Evolutionary conservation across 2,797 vertebrate genomes (phyloP).

Genomic region (Agapornis canus): DNA sequence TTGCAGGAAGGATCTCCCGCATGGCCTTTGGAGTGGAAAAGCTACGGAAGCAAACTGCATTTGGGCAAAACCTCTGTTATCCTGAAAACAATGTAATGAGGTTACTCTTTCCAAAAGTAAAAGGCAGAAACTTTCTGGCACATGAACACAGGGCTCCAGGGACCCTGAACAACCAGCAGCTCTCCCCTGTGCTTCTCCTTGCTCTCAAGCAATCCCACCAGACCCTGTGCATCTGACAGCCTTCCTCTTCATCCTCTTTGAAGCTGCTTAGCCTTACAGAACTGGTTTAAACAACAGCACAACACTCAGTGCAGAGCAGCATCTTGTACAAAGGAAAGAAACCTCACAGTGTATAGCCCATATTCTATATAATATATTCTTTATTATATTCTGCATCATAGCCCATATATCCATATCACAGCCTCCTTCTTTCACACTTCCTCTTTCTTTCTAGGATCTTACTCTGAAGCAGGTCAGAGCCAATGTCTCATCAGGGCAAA

Average conservation of each 20-base stretch:
- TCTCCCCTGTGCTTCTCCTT: neutral
- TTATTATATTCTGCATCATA: neutral
- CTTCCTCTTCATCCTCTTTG: neutral
- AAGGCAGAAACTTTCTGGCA: neutral
- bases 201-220: fast-evolving
- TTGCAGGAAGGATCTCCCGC: neutral
- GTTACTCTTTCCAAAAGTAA: neutral
- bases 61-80: neutral
- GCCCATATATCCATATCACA: neutral
- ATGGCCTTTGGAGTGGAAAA: neutral
- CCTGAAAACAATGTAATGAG: neutral
- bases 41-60: neutral
- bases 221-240: neutral
- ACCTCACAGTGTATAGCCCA: neutral
- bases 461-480: neutral
- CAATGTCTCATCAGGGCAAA: neutral
- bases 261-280: neutral
- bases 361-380: neutral
- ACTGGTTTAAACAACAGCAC: neutral
- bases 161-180: neutral
- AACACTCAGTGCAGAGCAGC: fast-evolving
- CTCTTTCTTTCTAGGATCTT: neutral
- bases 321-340: neutral
- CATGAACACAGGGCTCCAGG: neutral
- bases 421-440: neutral